These are phyloP conservation scores for Copsychus sechellarum DNA, from an alignment of 2,113 vertebrate species.

Conservation along the genomic window DNA sequence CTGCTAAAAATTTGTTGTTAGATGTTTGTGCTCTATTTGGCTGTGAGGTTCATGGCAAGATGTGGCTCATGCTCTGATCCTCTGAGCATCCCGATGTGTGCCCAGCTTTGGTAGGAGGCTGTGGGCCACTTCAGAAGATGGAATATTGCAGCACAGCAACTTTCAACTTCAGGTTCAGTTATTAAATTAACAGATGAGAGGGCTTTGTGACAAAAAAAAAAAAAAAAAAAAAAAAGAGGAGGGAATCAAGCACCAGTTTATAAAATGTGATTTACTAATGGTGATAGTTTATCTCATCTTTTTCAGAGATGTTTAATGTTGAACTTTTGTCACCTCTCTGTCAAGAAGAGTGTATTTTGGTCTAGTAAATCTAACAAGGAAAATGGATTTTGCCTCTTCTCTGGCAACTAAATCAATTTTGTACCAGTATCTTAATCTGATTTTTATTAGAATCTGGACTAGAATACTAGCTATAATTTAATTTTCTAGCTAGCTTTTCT, in stretches of 20 bases:
- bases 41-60: not conserved
- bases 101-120: not conserved
- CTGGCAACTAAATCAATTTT: not conserved
- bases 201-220: not conserved
- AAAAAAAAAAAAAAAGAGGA: not conserved
- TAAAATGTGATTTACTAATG: not conserved
- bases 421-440: not conserved
- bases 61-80: not conserved
- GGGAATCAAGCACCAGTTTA: not conserved
- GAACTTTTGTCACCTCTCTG: not conserved
- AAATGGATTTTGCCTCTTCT: not conserved
- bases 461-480: not conserved
- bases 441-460: not conserved
- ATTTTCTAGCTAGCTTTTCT: not conserved
- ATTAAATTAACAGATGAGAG: not conserved
- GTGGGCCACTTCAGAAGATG: not conserved
- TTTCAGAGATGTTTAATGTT: not conserved
- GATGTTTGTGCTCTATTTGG: not conserved
- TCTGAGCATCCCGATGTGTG: accelerated
- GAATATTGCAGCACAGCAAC: not conserved
- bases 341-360: not conserved
- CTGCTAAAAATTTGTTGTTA: accelerated
- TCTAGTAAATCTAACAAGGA: not conserved
- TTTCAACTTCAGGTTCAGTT: not conserved
- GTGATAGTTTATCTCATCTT: not conserved